Evolutionary conservation across 2,888 invertebrate genomes (phyloP).

Genomic region (Drosophila affinis): DNA sequence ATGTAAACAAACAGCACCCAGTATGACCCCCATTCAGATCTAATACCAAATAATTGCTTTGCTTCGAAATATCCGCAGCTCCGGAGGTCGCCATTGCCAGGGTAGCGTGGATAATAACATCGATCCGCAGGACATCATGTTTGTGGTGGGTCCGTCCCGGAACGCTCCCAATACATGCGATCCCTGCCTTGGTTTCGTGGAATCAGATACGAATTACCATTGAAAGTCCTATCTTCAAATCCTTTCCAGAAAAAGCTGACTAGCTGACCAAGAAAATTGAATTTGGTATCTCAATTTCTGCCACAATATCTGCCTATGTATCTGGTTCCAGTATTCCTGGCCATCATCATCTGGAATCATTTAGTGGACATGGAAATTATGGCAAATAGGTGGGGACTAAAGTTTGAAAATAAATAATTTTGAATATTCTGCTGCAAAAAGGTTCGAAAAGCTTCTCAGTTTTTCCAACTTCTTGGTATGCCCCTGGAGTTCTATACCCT

Average conservation of each 20-base stretch:
- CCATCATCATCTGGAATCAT: too few species aligned
- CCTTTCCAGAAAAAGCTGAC: conserved; percentile 37
- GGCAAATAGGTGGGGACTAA: too few species aligned
- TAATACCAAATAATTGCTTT: neutral
- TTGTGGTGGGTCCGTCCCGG: conserved; percentile 65
- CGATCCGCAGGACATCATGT: conserved; percentile 73
- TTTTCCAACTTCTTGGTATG: too few species aligned
- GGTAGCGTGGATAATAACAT: conserved; percentile 63
- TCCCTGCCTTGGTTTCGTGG: conserved; percentile 39
- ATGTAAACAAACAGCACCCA: neutral
- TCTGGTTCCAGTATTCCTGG: too few species aligned
- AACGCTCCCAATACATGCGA: conserved; percentile 41
- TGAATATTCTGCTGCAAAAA: too few species aligned
- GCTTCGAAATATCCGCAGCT: neutral
- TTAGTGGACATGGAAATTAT: too few species aligned
- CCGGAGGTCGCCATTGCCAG: conserved; percentile 5
- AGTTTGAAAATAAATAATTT: too few species aligned
- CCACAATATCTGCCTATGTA: too few species aligned
- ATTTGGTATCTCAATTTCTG: too few species aligned
- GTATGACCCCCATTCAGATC: neutral
- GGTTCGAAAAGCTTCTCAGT: too few species aligned
- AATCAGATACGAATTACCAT: conserved; percentile 18
- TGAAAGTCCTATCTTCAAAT: neutral
- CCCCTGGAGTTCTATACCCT: too few species aligned
- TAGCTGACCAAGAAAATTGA: too few species aligned